Evolutionary conservation across 2,888 invertebrate genomes (phyloP).

Genomic region (Schizaphis graminum): DNA sequence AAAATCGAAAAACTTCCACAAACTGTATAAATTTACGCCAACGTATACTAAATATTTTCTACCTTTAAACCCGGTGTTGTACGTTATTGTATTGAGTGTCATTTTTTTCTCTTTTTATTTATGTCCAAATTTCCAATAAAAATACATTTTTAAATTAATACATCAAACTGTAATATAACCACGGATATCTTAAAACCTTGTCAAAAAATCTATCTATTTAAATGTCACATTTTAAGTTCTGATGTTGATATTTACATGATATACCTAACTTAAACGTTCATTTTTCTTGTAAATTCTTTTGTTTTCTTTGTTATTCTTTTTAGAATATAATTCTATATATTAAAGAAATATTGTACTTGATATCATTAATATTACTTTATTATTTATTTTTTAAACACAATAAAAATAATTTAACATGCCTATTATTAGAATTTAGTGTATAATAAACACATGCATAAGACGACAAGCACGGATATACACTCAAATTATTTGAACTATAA

Average conservation of each 20-base stretch:
- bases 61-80: not conserved
- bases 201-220: not conserved
- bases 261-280: not conserved
- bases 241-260: not conserved
- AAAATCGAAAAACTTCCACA: slow-evolving; percentile 26
- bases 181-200: not conserved
- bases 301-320: too few species aligned
- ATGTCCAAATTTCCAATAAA: not conserved
- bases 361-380: not conserved
- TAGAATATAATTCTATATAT: too few species aligned
- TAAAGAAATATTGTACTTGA: not conserved
- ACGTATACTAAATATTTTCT: not conserved
- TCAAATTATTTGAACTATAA: not conserved
- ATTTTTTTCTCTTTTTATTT: not conserved
- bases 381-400: not conserved
- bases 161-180: not conserved
- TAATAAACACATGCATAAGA: too few species aligned
- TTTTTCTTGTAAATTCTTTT: too few species aligned
- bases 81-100: not conserved
- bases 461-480: too few species aligned
- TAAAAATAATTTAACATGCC: not conserved
- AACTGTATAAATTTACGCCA: not conserved
- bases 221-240: not conserved
- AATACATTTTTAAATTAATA: not conserved
- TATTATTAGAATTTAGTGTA: too few species aligned